These are phyloP conservation scores for Dolichopus griseipennis DNA, from an alignment of 2,888 invertebrate genomes.

Conservation along the genomic window DNA sequence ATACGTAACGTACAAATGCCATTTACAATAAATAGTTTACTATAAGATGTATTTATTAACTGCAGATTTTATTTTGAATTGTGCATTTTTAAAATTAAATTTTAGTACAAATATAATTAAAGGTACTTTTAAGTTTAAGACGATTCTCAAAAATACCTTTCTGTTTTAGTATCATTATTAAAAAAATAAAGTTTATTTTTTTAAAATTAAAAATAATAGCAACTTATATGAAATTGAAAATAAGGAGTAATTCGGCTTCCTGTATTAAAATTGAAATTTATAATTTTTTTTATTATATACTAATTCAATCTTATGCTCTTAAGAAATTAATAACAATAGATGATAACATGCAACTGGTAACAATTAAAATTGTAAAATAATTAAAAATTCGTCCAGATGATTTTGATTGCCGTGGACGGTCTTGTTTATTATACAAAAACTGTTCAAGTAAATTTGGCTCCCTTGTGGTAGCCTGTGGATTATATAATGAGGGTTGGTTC, in stretches of 20 bases:
- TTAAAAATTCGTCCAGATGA: conserved; percentile 30
- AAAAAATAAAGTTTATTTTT: too few species aligned
- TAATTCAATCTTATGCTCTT: background rate
- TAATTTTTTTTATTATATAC: background rate
- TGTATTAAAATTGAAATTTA: background rate
- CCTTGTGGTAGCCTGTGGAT: conserved; percentile 38
- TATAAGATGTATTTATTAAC: too few species aligned
- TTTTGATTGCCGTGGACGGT: conserved; percentile 19
- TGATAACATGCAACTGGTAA: background rate
- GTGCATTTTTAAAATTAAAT: too few species aligned
- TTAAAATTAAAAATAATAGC: too few species aligned
- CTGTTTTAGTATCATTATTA: too few species aligned
- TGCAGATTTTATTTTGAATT: too few species aligned
- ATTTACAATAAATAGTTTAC: too few species aligned
- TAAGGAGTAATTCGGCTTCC: background rate
- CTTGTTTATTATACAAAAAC: conserved; percentile 25
- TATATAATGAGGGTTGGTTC: conserved; percentile 36
- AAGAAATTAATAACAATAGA: background rate
- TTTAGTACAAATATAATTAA: too few species aligned
- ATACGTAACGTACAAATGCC: too few species aligned
- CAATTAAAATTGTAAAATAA: conserved; percentile 20
- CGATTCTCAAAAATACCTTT: too few species aligned
- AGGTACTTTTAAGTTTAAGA: too few species aligned
- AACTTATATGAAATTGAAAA: too few species aligned
- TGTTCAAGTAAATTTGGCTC: conserved; percentile 35